A percentile compares a stretch with the other conserved stretches of the same genome.
Evolutionary conservation across 1,140 invertebrate species (phyloP).

Genomic region (Drosophila paulistorum): DNA sequence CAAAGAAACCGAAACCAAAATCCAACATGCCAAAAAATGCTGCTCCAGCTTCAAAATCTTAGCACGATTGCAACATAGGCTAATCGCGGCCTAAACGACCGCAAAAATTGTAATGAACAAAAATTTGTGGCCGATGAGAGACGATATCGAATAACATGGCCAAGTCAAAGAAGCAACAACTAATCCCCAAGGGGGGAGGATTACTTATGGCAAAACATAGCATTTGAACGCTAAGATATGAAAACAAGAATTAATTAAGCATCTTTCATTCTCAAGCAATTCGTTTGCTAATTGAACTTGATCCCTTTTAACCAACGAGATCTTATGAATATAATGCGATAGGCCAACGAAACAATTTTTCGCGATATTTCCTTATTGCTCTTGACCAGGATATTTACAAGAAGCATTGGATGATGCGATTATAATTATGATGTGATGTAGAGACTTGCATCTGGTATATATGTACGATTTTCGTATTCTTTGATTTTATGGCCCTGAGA

Average conservation of each 20-base stretch:
- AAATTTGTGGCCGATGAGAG: slow-evolving; percentile 50
- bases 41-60: slow-evolving; percentile 20
- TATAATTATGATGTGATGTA: not conserved
- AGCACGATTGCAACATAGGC: slow-evolving; percentile 61
- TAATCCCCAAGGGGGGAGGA: not conserved
- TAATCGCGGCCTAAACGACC: slow-evolving; percentile 51
- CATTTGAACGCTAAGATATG: slow-evolving; percentile 5
- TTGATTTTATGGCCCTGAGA: not conserved
- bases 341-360: no score
- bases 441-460: no score
- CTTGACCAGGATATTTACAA: no score
- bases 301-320: not conserved
- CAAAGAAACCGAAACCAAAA: not conserved
- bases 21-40: not conserved
- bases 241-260: not conserved
- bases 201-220: slow-evolving; percentile 2
- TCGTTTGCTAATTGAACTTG: not conserved
- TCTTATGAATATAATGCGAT: no score
- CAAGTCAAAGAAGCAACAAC: slow-evolving; percentile 3
- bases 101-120: slow-evolving; percentile 37
- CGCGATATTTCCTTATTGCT: no score
- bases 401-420: no score
- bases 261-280: not conserved
- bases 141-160: slow-evolving; percentile 57
- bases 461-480: no score